These are phyloP conservation scores for Cheilosia vulpina DNA, from an alignment of 2,888 invertebrate genomes.

Conservation along the genomic window DNA sequence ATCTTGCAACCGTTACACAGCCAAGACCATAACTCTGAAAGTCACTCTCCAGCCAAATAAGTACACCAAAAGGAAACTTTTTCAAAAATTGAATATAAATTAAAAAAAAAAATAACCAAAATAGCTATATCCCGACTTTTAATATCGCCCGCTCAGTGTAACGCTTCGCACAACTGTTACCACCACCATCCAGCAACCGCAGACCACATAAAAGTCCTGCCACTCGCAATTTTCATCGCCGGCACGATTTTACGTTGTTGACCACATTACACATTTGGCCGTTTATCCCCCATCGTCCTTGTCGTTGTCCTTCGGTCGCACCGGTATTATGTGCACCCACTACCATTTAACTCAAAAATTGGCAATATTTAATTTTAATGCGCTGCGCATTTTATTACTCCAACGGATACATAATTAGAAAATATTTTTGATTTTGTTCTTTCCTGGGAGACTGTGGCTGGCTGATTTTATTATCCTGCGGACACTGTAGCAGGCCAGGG, in stretches of 20 bases:
- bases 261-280: constrained; percentile 63
- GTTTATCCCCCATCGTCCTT: constrained; percentile 1
- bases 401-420: constrained; percentile 59
- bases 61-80: constrained; percentile 4
- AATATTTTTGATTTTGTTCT: constrained; percentile 49
- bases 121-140: constrained; percentile 4
- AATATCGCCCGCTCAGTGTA: constrained; percentile 45
- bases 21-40: background rate
- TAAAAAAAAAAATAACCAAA: constrained; percentile 39
- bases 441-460: constrained; percentile 8
- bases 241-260: constrained; percentile 43
- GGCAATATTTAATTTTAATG: constrained; percentile 71
- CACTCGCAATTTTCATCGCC: constrained; percentile 26
- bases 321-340: background rate
- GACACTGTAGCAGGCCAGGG: background rate
- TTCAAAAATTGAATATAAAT: constrained; percentile 53
- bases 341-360: constrained; percentile 39
- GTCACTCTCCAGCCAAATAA: too few species aligned
- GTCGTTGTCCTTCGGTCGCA: background rate
- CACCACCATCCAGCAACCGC: constrained; percentile 37
- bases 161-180: constrained; percentile 53
- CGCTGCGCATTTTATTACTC: constrained; percentile 57
- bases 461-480: constrained; percentile 48
- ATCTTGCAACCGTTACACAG: too few species aligned
- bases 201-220: constrained; percentile 57